Percentiles rank a stretch among this genome's conserved stretches.
Evolutionary conservation across 2,888 invertebrate species (phyloP).

Genomic region (Bombylius major): DNA sequence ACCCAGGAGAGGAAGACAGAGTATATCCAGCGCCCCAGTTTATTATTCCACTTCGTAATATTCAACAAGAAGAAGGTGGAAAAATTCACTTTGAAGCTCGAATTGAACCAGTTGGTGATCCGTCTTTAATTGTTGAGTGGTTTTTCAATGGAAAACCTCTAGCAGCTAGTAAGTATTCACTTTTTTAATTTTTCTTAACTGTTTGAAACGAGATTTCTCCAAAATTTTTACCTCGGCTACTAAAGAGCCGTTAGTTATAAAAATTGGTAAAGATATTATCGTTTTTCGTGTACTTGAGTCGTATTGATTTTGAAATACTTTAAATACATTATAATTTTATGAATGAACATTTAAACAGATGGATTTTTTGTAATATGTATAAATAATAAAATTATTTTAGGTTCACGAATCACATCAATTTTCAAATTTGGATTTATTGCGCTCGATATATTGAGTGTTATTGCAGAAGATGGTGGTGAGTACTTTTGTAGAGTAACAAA

Average conservation of each 20-base stretch:
- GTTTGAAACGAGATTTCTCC: not conserved
- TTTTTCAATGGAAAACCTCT: constrained; percentile 82
- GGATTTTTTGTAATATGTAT: not conserved
- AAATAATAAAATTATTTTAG: constrained; percentile 27
- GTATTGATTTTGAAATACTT: no score
- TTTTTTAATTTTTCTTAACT: not conserved
- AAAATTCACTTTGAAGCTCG: constrained; percentile 94
- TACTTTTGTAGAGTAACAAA: constrained; percentile 81
- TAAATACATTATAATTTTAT: no score
- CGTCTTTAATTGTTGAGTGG: constrained; percentile 94
- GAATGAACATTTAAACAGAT: not conserved
- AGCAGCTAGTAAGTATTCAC: constrained; percentile 65
- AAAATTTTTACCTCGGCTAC: not conserved
- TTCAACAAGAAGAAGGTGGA: constrained; percentile 77
- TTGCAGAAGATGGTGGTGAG: constrained; percentile 77
- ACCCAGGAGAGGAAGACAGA: constrained; percentile 72
- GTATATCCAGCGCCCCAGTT: constrained; percentile 85
- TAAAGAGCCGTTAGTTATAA: no score
- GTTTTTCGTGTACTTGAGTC: no score
- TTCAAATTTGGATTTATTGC: constrained; percentile 98
- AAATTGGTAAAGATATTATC: no score
- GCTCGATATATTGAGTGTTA: constrained; percentile 77
- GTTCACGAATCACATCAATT: constrained; percentile 87
- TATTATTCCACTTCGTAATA: constrained; percentile 74
- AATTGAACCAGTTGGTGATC: constrained; percentile 93